Base-by-base conservation (phyloP, 2,888 invertebrate species). In the Zootermopsis nevadensis region DNA sequence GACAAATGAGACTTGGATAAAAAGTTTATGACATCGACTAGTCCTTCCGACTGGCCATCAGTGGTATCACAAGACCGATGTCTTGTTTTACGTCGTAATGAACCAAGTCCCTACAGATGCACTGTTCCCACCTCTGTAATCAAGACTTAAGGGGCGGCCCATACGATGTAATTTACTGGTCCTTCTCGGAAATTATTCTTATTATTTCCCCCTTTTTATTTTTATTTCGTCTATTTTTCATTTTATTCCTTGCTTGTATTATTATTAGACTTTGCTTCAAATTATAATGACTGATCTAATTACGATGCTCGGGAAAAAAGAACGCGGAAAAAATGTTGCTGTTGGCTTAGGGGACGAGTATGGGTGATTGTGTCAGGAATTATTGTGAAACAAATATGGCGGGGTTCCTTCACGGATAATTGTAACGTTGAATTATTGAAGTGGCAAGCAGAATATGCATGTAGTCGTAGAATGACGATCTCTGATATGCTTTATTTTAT, bases 211-310 rank as follows among this genome's bases (percentile, higher is more conserved):
- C 60, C 60, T 8, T 8, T 60, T 60, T 27, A 2, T 60, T 60
- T 60, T 53, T 60, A 1, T n/a, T 27, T 69, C 69, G 66, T n/a
- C 66, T 66, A 27, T 66, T 30, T 66, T 66, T 27, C 33, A 33
- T 33, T 33, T 31, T 69, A 31, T 69, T 60, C 60, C 69, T 30
- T 69, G 33, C 69, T 69, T 69, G 69, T 69, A 33, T 69, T 69
- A 69, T 69, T 69, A 69, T 30, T 31, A 60, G 60, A 27, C 79
- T 27, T 81, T n/a, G 24, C 81, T 81, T 67, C 81, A 67, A 38
- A 81, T 67, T 83, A 38, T 82, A 83, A 82, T 82, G 82, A 83
- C 83, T 83, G 83, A 81, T 83, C 83, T 83, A 83, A 83, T 83
- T 82, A 83, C 81, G 82, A 83, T 66, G 67, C 33, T 82, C 30